phyloP scores from a whole-genome alignment of 2,888 invertebrate genomes.

The Balanococcus diminutus region DNA sequence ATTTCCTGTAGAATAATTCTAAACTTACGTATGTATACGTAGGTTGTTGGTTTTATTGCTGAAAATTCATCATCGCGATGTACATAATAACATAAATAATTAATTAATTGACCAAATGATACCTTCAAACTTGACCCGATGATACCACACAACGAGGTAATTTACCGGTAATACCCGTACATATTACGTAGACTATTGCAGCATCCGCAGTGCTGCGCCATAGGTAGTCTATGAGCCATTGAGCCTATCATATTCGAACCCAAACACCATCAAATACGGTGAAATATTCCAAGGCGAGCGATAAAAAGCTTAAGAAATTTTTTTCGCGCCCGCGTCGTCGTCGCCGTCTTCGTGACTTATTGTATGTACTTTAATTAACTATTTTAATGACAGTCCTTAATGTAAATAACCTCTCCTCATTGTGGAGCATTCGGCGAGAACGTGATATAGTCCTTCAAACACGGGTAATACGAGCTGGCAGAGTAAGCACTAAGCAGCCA shows the following conservation, averaged over 20 bases:
- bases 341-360: not conserved
- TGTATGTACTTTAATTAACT: not conserved
- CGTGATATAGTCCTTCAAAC: slow-evolving; percentile 36
- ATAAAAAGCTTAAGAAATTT: not conserved
- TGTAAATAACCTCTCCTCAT: slow-evolving; percentile 8
- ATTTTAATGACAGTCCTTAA: slow-evolving; percentile 22
- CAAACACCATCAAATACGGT: not conserved
- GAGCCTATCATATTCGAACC: not conserved
- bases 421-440: slow-evolving; percentile 10
- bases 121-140: not conserved
- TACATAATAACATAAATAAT: not conserved
- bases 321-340: not conserved
- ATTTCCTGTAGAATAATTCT: no score
- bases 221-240: not conserved
- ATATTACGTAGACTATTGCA: not conserved
- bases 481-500: not conserved
- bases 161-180: not conserved
- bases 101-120: not conserved
- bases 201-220: not conserved
- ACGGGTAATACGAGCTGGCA: not conserved
- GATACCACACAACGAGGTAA: not conserved
- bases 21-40: no score
- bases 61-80: not conserved
- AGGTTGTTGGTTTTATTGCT: not conserved
- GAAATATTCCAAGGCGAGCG: not conserved